Evolutionary conservation across 2,888 invertebrate species (phyloP).

Genomic region (Crocallis elinguaria): DNA sequence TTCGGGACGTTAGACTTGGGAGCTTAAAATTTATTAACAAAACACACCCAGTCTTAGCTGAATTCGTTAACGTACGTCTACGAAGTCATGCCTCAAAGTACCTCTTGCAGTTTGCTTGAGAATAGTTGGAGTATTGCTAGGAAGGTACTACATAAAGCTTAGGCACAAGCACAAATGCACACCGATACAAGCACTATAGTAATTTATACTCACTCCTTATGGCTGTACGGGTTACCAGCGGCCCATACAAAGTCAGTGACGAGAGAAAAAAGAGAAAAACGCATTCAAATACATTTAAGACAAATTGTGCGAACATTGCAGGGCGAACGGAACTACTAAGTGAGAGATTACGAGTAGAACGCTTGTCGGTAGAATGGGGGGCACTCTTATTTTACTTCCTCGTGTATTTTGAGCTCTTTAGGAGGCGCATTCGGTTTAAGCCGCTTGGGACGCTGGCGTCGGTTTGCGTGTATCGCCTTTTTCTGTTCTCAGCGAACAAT

Average conservation of each 20-base stretch:
- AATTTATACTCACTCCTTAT: conserved; percentile 89
- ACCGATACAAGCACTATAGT: conserved; percentile 84
- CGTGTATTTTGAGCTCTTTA: conserved; percentile 79
- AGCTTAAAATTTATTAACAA: conserved; percentile 49
- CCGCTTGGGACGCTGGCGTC: conserved; percentile 70
- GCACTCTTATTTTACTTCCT: conserved; percentile 76
- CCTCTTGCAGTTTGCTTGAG: conserved; percentile 80
- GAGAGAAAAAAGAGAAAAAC: conserved; percentile 86
- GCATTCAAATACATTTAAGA: conserved; percentile 86
- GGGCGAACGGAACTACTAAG: conserved; percentile 85
- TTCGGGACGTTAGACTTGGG: conserved; percentile 67
- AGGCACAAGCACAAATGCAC: conserved; percentile 85
- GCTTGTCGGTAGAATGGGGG: conserved; percentile 78
- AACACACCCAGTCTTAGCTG: conserved; percentile 68
- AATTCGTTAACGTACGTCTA: conserved; percentile 52
- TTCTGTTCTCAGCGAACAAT: conserved; percentile 65
- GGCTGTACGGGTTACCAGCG: conserved; percentile 88
- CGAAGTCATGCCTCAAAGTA: conserved; percentile 68
- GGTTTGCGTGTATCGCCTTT: conserved; percentile 75
- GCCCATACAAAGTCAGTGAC: conserved; percentile 89
- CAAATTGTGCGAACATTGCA: conserved; percentile 85
- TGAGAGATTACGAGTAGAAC: conserved; percentile 85
- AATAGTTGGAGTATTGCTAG: conserved; percentile 65
- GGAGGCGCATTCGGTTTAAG: conserved; percentile 75
- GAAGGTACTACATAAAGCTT: conserved; percentile 77